Percentiles rank a stretch among this genome's conserved stretches.
Evolutionary conservation across 2,113 vertebrate genomes (phyloP).

Genomic region (Noctilio leporinus): DNA sequence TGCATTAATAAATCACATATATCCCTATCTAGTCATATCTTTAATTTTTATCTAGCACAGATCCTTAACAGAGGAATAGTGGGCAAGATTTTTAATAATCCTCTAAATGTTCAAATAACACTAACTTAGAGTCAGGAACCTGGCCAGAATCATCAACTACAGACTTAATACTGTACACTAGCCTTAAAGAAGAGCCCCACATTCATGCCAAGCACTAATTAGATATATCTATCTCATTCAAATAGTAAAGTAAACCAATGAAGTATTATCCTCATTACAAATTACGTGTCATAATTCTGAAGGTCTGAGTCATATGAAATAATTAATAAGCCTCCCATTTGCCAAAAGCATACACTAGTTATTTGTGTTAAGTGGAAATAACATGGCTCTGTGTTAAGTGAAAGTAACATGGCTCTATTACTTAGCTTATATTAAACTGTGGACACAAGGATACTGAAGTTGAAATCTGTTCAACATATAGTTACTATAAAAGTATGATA

Average conservation of each 20-base stretch:
- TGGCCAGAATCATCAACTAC: background rate
- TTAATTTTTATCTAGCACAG: background rate
- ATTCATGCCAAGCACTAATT: background rate
- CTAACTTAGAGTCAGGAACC: background rate
- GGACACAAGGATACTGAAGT: background rate
- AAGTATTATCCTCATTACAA: background rate
- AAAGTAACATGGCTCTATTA: background rate
- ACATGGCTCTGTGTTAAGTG: background rate
- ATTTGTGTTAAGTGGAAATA: background rate
- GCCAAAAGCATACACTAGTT: background rate
- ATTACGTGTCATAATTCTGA: background rate
- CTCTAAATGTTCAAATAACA: background rate
- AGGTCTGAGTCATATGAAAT: background rate
- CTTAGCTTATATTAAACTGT: background rate
- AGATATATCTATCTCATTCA: background rate
- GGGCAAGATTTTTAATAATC: background rate
- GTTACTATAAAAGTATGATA: background rate
- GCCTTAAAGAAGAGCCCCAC: background rate
- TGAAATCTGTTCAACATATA: background rate
- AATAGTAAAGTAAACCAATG: background rate
- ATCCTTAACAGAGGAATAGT: background rate
- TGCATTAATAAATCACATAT: background rate
- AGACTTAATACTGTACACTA: background rate
- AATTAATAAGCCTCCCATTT: background rate
- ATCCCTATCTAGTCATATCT: background rate